Evolutionary conservation across 1,140 invertebrate genomes (phyloP).

Genomic region (Aporrectodea caliginosa): DNA sequence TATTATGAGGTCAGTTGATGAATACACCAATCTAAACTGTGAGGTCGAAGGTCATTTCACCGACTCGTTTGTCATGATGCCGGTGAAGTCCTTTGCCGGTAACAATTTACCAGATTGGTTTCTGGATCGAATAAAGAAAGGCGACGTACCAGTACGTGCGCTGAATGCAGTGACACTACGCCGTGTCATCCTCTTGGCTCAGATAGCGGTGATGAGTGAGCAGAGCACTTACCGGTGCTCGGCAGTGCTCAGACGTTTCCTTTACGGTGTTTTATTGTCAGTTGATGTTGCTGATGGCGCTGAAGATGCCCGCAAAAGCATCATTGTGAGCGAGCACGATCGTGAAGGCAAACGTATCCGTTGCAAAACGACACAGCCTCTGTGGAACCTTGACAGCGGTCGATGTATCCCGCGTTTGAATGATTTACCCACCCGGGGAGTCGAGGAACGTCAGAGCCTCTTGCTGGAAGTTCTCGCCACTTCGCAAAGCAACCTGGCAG

Average conservation of each 20-base stretch:
- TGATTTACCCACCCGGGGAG: background rate
- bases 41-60: background rate
- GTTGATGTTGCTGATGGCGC: background rate
- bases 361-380: background rate
- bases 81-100: background rate
- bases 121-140: background rate
- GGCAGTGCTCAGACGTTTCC: background rate
- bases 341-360: background rate
- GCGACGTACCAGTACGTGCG: background rate
- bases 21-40: background rate
- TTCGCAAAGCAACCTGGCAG: background rate
- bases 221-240: background rate
- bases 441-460: background rate
- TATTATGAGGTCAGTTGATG: background rate
- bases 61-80: background rate
- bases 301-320: background rate
- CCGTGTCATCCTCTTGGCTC: background rate
- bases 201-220: background rate
- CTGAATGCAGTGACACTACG: background rate
- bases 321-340: background rate
- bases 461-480: conserved; percentile 5
- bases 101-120: background rate
- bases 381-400: background rate
- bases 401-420: background rate
- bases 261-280: background rate